Evolutionary conservation across 1,140 invertebrate genomes (phyloP), one percentile per base, ranked within the genome.

Genomic region (Ceratosolen solmsi): DNA sequence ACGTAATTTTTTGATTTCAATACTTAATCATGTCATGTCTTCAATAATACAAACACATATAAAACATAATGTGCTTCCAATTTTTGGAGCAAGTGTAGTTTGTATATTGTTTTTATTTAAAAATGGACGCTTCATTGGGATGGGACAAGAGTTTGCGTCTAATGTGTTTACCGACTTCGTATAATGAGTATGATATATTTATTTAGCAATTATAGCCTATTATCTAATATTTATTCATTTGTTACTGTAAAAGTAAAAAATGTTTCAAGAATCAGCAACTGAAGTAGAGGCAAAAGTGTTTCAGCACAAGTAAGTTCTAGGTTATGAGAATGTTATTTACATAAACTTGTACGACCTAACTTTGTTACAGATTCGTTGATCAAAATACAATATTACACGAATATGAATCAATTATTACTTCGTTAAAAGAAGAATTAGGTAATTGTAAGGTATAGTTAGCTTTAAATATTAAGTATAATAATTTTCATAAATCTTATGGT

Each of bases 381-480:
- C 58, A 68, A 22, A 83, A 86, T 70, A 36, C 30, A 63, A 83
- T 88, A 38, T 51, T 89, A 36, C 81, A 88, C 38, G 88, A 90
- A 73, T 88, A 89, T 60, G 82, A 86, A 9, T 58, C 33, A 25
- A 84, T 87, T 17, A 81, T 88, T 20, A 84, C 87, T n/a, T 82
- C 78, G 71, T 80, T 91, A 3, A 87, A 90, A 63, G 85, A 83
- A 73, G 89, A 91, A 22, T 84, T 91, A 33, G 79, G 84, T 27
- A 71, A 81, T 17, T 91, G 90, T 80, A 91, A 90, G 86, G 90
- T 91, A 87, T 82, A 58, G 82, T 68, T 20, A 30, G 46, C 54
- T 41, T 56, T 56, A 51, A 77, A 77, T 46, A 49, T 74, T n/a
- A 54, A 75, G 20, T 74, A 63, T 4, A 68, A 78, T 73, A 49